Conservation (phyloP, 2,888 invertebrate species). For the Epinotia ramella region DNA sequence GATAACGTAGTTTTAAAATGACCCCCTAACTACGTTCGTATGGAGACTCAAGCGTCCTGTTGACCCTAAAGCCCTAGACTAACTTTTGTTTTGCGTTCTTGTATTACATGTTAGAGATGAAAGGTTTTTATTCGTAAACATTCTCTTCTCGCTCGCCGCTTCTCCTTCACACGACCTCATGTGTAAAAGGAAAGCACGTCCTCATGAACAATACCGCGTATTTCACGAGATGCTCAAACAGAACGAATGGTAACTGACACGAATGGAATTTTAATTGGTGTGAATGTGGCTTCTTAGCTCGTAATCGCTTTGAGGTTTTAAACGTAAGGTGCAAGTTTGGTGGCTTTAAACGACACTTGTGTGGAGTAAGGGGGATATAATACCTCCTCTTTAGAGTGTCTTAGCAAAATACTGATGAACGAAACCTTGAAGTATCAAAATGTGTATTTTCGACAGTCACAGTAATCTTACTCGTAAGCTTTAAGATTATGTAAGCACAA, state of each 20-base stretch:
- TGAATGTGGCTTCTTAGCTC: slow-evolving; percentile 59
- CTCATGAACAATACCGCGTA: slow-evolving; percentile 59
- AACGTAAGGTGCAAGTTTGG: neutral
- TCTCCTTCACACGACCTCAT: slow-evolving; percentile 48
- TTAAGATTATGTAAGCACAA: no score
- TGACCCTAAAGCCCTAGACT: no score
- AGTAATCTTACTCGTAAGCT: no score
- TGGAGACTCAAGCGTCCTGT: no score
- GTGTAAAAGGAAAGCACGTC: slow-evolving; percentile 42
- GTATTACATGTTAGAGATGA: no score
- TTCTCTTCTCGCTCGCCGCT: slow-evolving; percentile 40
- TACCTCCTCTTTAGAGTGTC: neutral
- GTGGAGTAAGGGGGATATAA: neutral
- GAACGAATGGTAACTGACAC: slow-evolving; percentile 66
- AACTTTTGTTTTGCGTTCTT: no score
- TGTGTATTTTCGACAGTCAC: no score
- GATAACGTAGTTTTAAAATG: no score
- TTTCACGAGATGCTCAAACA: slow-evolving; percentile 66
- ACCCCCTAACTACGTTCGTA: no score
- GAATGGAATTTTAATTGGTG: slow-evolving; percentile 70
- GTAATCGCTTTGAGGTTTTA: slow-evolving; percentile 45
- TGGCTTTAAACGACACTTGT: neutral
- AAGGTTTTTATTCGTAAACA: no score
- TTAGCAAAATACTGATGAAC: neutral
- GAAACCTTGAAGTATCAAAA: no score